Evolutionary conservation across 2,888 invertebrate species (phyloP), one percentile per base, ranked within the genome.

Genomic region (Aleiodes alternator): DNA sequence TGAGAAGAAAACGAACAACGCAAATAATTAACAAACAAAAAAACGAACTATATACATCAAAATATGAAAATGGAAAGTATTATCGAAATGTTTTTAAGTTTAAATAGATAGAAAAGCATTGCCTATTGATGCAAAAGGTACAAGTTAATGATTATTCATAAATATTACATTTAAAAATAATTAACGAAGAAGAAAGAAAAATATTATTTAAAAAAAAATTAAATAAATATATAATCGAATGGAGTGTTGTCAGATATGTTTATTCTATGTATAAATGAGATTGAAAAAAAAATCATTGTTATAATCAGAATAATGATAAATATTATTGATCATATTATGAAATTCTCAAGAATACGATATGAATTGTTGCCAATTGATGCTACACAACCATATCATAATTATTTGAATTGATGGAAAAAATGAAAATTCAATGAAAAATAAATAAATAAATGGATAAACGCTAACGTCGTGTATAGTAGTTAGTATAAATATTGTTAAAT

Each of bases 361-460:
- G 34, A 82, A 83, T 84, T 83, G 83, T 84, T 83, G 83, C 83
- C 82, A 83, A 82, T 83, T 81, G 83, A 84, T 81, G 83, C 82
- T 86, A 86, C 82, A 83, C 84, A 84, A 85, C 81, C 86, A 86
- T 86, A 86, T 85, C 85, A 86, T 85, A 78, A 34, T n/a, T 59
- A 34, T 31, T 34, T 59, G 8, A 16, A 31, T 57, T 57, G n/a
- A 50, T 50, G n/a, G 14, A n/a, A n/a, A 34, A 59, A 31, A 16
- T 23, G 34, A 34, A 34, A 34, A 34, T 34, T 6, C 6, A 34
- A 34, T 34, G 34, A 34, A 34, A 34, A 6, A 34, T 2, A 34
- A 23, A 23, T 3, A 34, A 34, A 34, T 34, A 34, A 34, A 34
- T 34, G 34, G 34, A 34, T 34, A 34, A 56, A 56, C 23, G 68